Evolutionary conservation across 2,888 invertebrate genomes (phyloP), one percentile per base, ranked within the genome.

Genomic region (Dyspetes luteomarginatus): DNA sequence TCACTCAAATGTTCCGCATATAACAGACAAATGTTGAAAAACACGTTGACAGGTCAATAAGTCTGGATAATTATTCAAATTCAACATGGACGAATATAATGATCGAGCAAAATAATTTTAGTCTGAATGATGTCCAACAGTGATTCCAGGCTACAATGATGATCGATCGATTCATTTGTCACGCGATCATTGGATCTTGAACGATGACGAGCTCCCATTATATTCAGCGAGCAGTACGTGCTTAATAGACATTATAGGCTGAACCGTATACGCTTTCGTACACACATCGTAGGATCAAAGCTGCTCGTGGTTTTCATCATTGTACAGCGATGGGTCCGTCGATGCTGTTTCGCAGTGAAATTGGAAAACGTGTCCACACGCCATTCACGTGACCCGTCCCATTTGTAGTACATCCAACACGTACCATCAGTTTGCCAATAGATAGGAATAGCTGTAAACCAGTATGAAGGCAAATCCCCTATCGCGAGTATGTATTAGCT

Each of bases 361-460:
- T 78, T 73, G 79, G 69, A 79, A 79, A 79, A 79, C 79, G 67
- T 69, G 79, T 52, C 69, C 41, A 71, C 79, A 55, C 43, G 79
- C 79, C 71, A 72, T 80, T 80, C 58, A 65, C 80, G 75, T 72
- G 80, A 76, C 67, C 55, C 30, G 19, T 60, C 52, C 45, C 71
- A 72, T 80, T 76, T 56, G 60, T 19, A 17, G 24, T 62, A 28
- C 19, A 26, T 4, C 19, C 45, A 36, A 9, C 48, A 17, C 48
- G 19, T 30, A 45, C 24, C 67, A 76, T 68, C 19, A 28, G 60
- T 28, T 45, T 36, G 5, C 52, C 52, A 22, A 50, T 56, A 48
- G 26, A n/a, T 55, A 12, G 17, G 41, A 30, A 19, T 45, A 65
- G 22, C 22, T 43, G 26, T 9, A 7, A 69, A 64, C 36, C 52